Evolutionary conservation across 1,140 invertebrate genomes (phyloP), one percentile per base, ranked within the genome.

Genomic region (Drosophila micromelanica): DNA sequence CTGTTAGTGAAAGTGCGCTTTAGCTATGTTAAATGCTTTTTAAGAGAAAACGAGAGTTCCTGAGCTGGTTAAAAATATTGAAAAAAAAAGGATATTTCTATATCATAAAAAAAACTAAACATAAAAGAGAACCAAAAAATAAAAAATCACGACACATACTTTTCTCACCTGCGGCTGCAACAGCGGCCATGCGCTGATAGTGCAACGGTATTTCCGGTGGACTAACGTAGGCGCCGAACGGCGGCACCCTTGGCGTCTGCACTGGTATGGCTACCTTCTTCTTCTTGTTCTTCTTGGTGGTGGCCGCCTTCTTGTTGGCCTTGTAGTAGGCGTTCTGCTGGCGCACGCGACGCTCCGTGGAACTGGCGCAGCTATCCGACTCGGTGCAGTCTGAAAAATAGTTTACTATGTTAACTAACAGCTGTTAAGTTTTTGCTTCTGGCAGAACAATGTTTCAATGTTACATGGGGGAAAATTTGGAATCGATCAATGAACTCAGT

Each of bases 231-330:
- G 91, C 89, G 9, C 91, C 91, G 61, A 92, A 95, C 9, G 97
- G 97, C 15, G 97, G 97, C 15, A 97, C 96, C 72, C 96, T 93
- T 6, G 97, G 97, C 55, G 97, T 96, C 69, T 97, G 96, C 3
- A 98, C 97, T 4, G 96, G 96, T 84, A 96, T 96, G 8, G 95
- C 95, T 11, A 94, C 94, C 57, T 95, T 94, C 92, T 96, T 96
- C 91, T 96, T 96, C 52, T 96, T 94, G 64, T 95, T 95, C 78
- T 96, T 94, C 90, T 97, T 97, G 91, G 96, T 96, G n/a, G 95
- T 94, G 20, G 94, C 94, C 9, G 95, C 93, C 85, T 96, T 97
- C 73, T 95, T 94, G 78, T 94, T 95, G 20, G 94, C 94, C 90
- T 95, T 95, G 13, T 93, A 95, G 20, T 94, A 94, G 73, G 85